phyloP scores from a whole-genome alignment of 2,888 invertebrate genomes.

The Papilio protenor region DNA sequence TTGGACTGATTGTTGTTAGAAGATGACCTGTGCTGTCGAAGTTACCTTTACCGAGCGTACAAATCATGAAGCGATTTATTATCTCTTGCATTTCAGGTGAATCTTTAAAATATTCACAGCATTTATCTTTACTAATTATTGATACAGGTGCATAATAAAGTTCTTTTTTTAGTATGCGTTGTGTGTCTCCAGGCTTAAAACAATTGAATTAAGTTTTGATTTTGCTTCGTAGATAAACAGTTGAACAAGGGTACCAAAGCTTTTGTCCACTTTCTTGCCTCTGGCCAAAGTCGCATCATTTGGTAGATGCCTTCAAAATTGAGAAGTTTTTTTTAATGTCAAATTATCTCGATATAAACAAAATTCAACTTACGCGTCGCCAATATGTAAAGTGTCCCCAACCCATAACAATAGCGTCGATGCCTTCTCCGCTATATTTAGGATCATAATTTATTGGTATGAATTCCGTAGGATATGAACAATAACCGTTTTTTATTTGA shows the following conservation, averaged over 20 bases:
- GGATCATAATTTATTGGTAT: slow-evolving; percentile 6
- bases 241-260: background rate
- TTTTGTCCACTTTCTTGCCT: no score
- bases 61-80: slow-evolving; percentile 61
- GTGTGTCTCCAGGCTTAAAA: slow-evolving; percentile 51
- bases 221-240: background rate
- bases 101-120: slow-evolving; percentile 50
- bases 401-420: slow-evolving; percentile 54
- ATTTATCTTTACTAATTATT: slow-evolving; percentile 52
- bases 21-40: slow-evolving; percentile 47
- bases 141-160: slow-evolving; percentile 51
- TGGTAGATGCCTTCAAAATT: background rate
- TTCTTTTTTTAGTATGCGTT: slow-evolving; percentile 49
- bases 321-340: background rate
- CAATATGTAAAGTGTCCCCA: slow-evolving; percentile 56
- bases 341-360: background rate
- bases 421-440: slow-evolving; percentile 17
- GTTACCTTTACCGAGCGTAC: slow-evolving; percentile 52
- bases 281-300: no score
- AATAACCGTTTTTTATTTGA: background rate
- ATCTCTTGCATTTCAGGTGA: slow-evolving; percentile 47
- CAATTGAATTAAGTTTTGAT: background rate
- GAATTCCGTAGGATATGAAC: background rate
- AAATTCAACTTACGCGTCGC: slow-evolving; percentile 51
- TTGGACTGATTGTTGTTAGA: slow-evolving; percentile 27